Evolutionary conservation across 2,113 vertebrate genomes (phyloP).

Genomic region (Leptobrachium ailaonicum): DNA sequence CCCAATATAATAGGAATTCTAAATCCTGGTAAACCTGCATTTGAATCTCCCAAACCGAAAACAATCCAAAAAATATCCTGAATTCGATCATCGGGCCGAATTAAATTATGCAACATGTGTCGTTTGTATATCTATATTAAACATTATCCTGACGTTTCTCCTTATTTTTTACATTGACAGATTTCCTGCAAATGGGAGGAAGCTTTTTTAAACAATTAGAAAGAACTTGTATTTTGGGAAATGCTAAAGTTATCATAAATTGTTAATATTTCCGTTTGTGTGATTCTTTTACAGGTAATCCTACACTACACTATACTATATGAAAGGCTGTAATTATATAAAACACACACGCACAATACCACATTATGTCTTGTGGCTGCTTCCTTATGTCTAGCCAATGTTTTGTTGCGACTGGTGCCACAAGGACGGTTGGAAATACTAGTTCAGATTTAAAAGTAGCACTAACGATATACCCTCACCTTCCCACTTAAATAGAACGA

Average conservation of each 20-base stretch:
- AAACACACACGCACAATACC: conserved; percentile 14
- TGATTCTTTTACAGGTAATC: conserved; percentile 25
- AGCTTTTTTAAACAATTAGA: not conserved
- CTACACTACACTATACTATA: conserved; percentile 30
- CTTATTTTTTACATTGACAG: too few species aligned
- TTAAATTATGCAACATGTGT: too few species aligned
- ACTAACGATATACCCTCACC: not conserved
- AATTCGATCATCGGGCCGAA: too few species aligned
- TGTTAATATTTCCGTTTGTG: conserved; percentile 41
- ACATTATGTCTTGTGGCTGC: conserved; percentile 32
- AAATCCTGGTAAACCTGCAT: too few species aligned
- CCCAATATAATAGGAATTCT: too few species aligned
- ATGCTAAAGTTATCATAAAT: conserved; percentile 17
- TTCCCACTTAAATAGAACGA: not conserved
- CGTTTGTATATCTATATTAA: too few species aligned
- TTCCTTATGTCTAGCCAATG: conserved; percentile 31
- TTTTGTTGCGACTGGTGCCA: conserved; percentile 35
- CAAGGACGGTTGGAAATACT: not conserved
- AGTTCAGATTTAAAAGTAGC: conserved; percentile 18
- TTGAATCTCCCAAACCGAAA: too few species aligned
- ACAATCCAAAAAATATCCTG: too few species aligned
- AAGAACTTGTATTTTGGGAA: not conserved
- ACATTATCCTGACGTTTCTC: too few species aligned
- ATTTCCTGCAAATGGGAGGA: not conserved
- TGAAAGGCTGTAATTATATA: conserved; percentile 33